Evolutionary conservation across 2,888 invertebrate genomes (phyloP), one percentile per base, ranked within the genome.

Genomic region (Daptonema setosum): DNA sequence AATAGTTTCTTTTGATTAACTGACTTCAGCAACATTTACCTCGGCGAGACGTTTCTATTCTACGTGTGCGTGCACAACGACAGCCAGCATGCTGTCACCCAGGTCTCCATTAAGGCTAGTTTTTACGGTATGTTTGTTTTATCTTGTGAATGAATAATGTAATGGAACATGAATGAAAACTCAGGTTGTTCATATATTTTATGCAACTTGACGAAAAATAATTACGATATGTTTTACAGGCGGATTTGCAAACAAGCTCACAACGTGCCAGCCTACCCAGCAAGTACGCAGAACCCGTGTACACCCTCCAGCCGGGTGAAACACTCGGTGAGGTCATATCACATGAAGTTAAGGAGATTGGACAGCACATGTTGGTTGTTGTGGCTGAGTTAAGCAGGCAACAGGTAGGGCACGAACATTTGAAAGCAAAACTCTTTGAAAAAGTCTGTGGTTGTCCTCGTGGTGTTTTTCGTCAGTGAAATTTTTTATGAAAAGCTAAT

Each of bases 291-390:
- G 30, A 22, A n/a, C 30, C 53, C 24, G 24, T 5, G 35, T 2
- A 22, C 22, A 29, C 28, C 2, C 30, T 52, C n/a, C 26, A 25
- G 52, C 82, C 87, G 1, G 84, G 86, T 66, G 81, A 83, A 68
- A 90, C 87, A 17, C 78, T 91, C 22, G 88, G 91, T 74, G 84
- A 90, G 74, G 86, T 95, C 41, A 88, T 95, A 68, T 85, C 88
- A 68, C 91, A 97, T 75, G 95, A 97, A 79, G 91, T 97, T n/a
- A 95, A 93, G 74, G 95, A 97, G 76, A 82, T 90, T 63, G 95
- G 95, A 48, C 87, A 88, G 52, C 95, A 97, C 70, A 91, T 95
- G 85, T 86, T 75, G 73, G 79, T n/a, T n/a, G n/a, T n/a, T n/a
- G n/a, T n/a, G n/a, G n/a, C n/a, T n/a, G n/a, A n/a, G n/a, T n/a